These are phyloP conservation scores for Plebejus argus DNA, from an alignment of 2,888 invertebrate genomes.

Conservation along the genomic window DNA sequence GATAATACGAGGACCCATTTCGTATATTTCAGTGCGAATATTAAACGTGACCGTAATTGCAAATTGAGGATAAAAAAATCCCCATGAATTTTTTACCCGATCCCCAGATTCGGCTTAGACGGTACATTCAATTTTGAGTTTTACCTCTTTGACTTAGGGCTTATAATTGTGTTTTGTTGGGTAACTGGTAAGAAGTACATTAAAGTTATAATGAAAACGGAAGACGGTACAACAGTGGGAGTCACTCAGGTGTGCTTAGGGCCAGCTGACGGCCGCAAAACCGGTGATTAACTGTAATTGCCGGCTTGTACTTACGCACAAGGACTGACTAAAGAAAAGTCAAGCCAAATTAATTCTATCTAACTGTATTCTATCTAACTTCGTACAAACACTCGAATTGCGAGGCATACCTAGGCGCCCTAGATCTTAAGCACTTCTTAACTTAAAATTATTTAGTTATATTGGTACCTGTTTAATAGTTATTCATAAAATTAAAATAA, in stretches of 20 bases:
- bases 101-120: background rate
- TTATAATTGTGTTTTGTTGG: background rate
- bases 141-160: background rate
- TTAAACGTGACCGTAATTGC: constrained; percentile 19
- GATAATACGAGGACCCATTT: background rate
- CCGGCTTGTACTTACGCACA: constrained; percentile 43
- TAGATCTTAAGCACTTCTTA: too few species aligned
- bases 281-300: constrained; percentile 50
- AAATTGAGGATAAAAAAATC: constrained; percentile 18
- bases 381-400: too few species aligned
- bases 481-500: too few species aligned
- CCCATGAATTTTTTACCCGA: constrained; percentile 5
- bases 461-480: too few species aligned
- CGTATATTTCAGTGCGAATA: constrained; percentile 20
- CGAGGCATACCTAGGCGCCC: too few species aligned
- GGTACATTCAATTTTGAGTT: background rate
- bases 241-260: constrained; percentile 33
- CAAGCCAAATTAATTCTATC: background rate
- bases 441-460: too few species aligned
- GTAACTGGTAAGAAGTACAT: background rate
- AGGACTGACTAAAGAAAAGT: constrained; percentile 28
- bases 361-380: background rate
- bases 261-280: constrained; percentile 34
- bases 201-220: constrained; percentile 22
- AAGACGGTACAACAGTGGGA: constrained; percentile 32